Base-by-base conservation (phyloP, 2,888 invertebrate species). In the Orchestes rusci region DNA sequence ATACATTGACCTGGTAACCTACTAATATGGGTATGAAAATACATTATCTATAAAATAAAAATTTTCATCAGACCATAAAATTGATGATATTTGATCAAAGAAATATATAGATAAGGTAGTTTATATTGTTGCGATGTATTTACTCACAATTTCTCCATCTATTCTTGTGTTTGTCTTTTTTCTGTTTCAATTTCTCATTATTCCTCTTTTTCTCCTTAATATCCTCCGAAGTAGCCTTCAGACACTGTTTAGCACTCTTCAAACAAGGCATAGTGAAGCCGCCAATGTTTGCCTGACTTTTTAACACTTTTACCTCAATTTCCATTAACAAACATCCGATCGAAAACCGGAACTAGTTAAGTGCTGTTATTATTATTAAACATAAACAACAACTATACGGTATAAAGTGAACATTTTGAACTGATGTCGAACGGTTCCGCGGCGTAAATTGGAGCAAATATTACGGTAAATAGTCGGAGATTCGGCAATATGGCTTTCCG, bases 71-170 rank as follows among this genome's bases (percentile, higher is more conserved):
- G n/a, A n/a, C n/a, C n/a, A n/a, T n/a, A n/a, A n/a, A n/a, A n/a
- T n/a, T n/a, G n/a, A n/a, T n/a, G n/a, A n/a, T n/a, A n/a, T n/a
- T n/a, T n/a, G n/a, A n/a, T n/a, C n/a, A n/a, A n/a, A n/a, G n/a
- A n/a, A n/a, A n/a, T n/a, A n/a, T n/a, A n/a, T n/a, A n/a, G n/a
- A n/a, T n/a, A n/a, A n/a, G n/a, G n/a, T n/a, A n/a, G n/a, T n/a
- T n/a, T n/a, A n/a, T n/a, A n/a, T n/a, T n/a, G n/a, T n/a, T n/a
- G n/a, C n/a, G n/a, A n/a, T n/a, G n/a, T n/a, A n/a, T n/a, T 27
- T 47, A 59, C 62, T 62, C 53, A 62, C 62, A 54, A 48, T 62
- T 62, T 43, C 57, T 54, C 60, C 60, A 60, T 40, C 59, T 45
- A 45, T 54, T 54, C 33, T 53, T 55, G 20, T 42, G 35, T 23